Evolutionary conservation across 2,888 invertebrate species (phyloP).

Genomic region (Pseudococcus jackbeardsleyi): DNA sequence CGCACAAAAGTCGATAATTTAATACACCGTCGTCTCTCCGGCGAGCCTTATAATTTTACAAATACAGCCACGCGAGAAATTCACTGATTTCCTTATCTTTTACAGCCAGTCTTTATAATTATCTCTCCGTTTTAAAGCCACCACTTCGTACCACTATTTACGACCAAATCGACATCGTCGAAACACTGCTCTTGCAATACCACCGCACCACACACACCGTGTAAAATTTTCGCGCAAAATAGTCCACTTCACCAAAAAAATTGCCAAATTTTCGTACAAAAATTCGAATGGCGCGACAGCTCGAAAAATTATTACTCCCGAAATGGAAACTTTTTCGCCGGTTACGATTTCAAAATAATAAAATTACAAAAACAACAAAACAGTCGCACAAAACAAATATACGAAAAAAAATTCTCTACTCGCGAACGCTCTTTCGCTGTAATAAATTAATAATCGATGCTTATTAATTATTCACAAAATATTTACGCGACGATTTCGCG

Average conservation of each 20-base stretch:
- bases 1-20: slow-evolving; percentile 3
- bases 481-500: slow-evolving; percentile 42
- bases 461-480: slow-evolving; percentile 49
- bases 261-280: neutral
- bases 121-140: neutral
- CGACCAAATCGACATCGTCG: neutral
- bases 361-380: neutral
- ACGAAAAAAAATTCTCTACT: slow-evolving; percentile 4
- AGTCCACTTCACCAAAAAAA: slow-evolving; percentile 16
- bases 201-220: neutral
- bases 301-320: neutral
- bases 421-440: slow-evolving; percentile 19
- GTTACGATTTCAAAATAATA: neutral
- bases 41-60: neutral
- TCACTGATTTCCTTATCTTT: neutral
- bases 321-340: neutral
- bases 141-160: slow-evolving; percentile 19
- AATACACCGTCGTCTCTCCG: neutral
- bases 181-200: neutral
- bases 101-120: neutral
- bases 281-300: neutral
- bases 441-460: slow-evolving; percentile 46
- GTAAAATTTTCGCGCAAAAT: neutral
- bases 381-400: slow-evolving; percentile 6
- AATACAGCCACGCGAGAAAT: neutral